These are phyloP conservation scores for Chaetorhynchus papuensis DNA, from an alignment of 2,113 vertebrate genomes.

Conservation along the genomic window DNA sequence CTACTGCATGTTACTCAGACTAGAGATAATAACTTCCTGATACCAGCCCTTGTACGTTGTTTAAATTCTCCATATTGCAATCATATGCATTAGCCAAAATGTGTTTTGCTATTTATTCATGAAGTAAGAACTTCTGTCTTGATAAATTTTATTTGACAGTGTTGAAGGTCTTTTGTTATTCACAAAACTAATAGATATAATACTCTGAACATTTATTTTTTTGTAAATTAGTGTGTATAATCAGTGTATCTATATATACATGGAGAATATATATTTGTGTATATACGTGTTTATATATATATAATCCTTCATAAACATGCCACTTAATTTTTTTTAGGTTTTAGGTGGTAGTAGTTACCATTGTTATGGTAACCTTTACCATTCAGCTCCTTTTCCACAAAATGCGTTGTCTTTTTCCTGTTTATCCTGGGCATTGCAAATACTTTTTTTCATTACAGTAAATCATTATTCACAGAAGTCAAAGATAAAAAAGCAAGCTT, in stretches of 20 bases:
- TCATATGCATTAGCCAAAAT: not conserved
- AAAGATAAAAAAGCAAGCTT: not conserved
- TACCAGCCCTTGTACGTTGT: not conserved
- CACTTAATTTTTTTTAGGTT: not conserved
- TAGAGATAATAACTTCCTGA: not conserved
- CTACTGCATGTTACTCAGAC: not conserved
- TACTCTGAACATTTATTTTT: not conserved
- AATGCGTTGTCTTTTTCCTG: not conserved
- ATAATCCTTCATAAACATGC: not conserved
- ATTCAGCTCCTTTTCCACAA: not conserved
- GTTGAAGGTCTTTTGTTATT: not conserved
- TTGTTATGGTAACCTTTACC: not conserved
- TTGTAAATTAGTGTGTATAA: not conserved
- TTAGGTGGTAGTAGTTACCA: not conserved
- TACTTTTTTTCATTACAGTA: not conserved
- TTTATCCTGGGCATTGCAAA: not conserved
- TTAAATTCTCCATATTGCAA: not conserved
- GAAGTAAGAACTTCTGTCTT: not conserved
- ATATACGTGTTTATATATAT: too few relatives aligned
- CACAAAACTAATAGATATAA: not conserved
- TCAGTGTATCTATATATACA: not conserved
- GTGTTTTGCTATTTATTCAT: not conserved
- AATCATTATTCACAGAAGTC: not conserved
- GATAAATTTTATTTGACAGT: not conserved
- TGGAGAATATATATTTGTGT: not conserved